Base-by-base conservation (phyloP, 1,140 invertebrate genomes). In the Sitophilus oryzae region DNA sequence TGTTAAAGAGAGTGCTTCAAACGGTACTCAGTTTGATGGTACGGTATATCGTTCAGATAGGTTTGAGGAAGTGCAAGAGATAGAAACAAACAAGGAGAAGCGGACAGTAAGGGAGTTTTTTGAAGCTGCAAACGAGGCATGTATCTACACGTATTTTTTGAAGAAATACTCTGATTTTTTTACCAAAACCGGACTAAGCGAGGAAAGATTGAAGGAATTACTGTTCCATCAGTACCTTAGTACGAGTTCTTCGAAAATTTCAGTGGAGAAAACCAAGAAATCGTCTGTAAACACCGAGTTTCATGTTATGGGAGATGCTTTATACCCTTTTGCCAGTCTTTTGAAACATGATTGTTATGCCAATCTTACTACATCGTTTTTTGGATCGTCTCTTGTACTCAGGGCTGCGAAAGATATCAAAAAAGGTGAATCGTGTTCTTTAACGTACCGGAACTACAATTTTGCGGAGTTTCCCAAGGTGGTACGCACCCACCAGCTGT, bases 401-500 rank as follows among this genome's bases (percentile, higher is more conserved):
- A 48, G 40, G 21, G 45, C 53, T 9, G 21, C 53, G 5, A 56
- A 30, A 16, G 43, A 49, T 36, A 56, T 56, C 18, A 49, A 43
- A 25, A 56, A n/a, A 21, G 53, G 53, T 22, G 45, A 56, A 22
- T 36, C 53, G 4, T 49, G 45, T 16, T 43, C 15, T 22, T 36
- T 56, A 36, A 56, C 46, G 1, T 53, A 2, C 30, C 48, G 53
- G 18, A 56, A 56, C 20, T 56, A 49, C 40, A 56, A 56, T 25
- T 56, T 56, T 43, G 53, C 53, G n/a, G 53, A 56, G 35, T 56
- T 19, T n/a, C 53, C 53, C 4, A 56, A 56, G 42, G 19, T 56
- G 2, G 53, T 56, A n/a, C 34, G 53, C 3, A 15, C 45, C 10
- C 53, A 56, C 25, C 53, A 56, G 23, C 20, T 56, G 14, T 56